phyloP scores from a whole-genome alignment of 2,888 invertebrate species.

The Tholera decimalis region DNA sequence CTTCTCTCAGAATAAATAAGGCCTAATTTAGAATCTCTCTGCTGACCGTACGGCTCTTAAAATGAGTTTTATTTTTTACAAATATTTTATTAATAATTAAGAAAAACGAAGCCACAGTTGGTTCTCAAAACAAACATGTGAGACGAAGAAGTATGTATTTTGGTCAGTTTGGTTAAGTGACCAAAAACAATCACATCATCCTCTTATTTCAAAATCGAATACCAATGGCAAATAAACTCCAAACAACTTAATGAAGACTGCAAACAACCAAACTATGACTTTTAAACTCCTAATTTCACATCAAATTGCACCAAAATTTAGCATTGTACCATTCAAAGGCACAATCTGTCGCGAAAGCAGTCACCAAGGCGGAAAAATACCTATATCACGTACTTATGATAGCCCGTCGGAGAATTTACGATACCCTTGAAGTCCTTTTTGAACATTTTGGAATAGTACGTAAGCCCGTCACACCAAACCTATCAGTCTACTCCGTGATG shows the following conservation, averaged over 20 bases:
- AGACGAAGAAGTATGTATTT: not conserved
- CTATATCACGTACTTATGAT: conserved; percentile 21
- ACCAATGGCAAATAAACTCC: not conserved
- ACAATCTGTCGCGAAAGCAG: conserved; percentile 8
- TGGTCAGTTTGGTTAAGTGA: not conserved
- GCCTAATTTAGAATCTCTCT: conserved; percentile 20
- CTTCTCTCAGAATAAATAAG: conserved; percentile 15
- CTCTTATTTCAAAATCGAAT: not conserved
- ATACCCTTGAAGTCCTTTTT: conserved; percentile 43
- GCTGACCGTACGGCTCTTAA: not conserved
- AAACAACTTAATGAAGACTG: not conserved
- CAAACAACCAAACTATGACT: conserved; percentile 8
- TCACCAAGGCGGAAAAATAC: conserved; percentile 24
- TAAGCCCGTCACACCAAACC: conserved; percentile 7
- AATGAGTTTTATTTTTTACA: conserved; percentile 14
- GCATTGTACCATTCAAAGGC: conserved; percentile 17
- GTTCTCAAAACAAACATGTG: not conserved
- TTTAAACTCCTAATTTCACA: conserved; percentile 3
- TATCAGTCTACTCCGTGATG: conserved; percentile 11
- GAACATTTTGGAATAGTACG: not conserved
- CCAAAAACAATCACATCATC: not conserved
- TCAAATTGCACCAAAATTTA: conserved; percentile 1
- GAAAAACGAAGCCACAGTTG: not conserved
- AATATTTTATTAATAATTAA: not conserved
- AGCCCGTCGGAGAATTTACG: conserved; percentile 15